Conservation (phyloP, 2,797 vertebrate genomes). For the Buphagus erythrorhynchus region DNA sequence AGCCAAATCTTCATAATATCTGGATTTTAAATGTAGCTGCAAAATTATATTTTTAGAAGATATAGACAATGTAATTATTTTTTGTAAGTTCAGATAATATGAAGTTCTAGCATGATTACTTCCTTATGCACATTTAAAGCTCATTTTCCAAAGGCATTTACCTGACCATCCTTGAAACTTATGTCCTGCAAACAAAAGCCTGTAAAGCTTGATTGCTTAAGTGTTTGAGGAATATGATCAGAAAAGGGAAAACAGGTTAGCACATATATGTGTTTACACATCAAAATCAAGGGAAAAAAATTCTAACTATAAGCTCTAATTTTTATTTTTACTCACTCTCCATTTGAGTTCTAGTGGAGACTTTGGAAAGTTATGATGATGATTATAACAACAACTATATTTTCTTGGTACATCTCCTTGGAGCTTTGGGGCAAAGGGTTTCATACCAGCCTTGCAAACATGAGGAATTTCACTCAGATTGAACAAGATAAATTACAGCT, state of each 20-base stretch:
- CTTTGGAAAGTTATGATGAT: neutral
- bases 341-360: neutral
- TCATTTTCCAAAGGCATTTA: neutral
- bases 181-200: neutral
- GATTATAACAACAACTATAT: neutral
- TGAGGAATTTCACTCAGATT: neutral
- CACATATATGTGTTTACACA: neutral
- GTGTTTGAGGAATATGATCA: neutral
- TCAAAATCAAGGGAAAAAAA: neutral
- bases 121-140: neutral
- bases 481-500: constrained; percentile 15
- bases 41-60: neutral
- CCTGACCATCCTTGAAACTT: neutral
- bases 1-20: neutral
- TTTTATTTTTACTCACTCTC: neutral
- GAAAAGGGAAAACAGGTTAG: neutral
- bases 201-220: neutral
- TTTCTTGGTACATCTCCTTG: neutral
- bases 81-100: neutral
- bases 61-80: neutral
- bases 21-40: neutral
- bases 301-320: neutral
- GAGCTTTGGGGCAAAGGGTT: neutral
- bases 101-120: neutral
- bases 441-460: neutral